These are phyloP conservation scores for Aleiodes leptofemur DNA, from an alignment of 2,888 invertebrate species.

Conservation along the genomic window DNA sequence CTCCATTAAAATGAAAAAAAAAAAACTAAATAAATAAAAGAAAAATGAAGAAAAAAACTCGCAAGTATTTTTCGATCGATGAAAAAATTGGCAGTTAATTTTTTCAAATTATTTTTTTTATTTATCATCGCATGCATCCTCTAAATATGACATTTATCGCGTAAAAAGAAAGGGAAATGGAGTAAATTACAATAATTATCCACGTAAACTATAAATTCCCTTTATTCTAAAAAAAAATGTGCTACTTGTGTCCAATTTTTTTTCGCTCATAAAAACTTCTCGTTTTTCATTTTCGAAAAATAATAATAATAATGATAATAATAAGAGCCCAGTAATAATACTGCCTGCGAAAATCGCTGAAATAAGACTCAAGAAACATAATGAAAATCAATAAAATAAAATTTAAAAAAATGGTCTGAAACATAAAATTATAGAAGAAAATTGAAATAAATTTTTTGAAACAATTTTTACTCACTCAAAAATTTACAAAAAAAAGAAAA, in stretches of 20 bases:
- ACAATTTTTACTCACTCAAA: too few species aligned
- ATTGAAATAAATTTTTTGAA: background rate
- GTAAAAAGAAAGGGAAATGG: too few species aligned
- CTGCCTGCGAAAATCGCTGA: slow-evolving; percentile 50
- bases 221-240: background rate
- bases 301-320: background rate
- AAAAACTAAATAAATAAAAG: background rate
- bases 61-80: slow-evolving; percentile 13
- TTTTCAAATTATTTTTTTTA: background rate
- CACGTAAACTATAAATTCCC: too few species aligned
- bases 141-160: background rate
- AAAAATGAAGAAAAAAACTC: background rate
- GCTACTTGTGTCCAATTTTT: background rate
- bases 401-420: background rate
- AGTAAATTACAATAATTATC: too few species aligned
- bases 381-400: slow-evolving; percentile 7
- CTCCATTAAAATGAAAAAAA: background rate
- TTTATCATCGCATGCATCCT: slow-evolving; percentile 33
- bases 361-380: slow-evolving; percentile 55
- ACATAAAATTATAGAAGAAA: background rate
- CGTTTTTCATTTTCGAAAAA: background rate
- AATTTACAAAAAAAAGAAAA: too few species aligned
- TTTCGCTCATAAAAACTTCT: background rate
- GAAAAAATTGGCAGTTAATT: slow-evolving; percentile 10
- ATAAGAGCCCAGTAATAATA: slow-evolving; percentile 30